These are phyloP conservation scores for Nephrotoma guestfalica DNA, from an alignment of 2,888 invertebrate species.

Conservation along the genomic window DNA sequence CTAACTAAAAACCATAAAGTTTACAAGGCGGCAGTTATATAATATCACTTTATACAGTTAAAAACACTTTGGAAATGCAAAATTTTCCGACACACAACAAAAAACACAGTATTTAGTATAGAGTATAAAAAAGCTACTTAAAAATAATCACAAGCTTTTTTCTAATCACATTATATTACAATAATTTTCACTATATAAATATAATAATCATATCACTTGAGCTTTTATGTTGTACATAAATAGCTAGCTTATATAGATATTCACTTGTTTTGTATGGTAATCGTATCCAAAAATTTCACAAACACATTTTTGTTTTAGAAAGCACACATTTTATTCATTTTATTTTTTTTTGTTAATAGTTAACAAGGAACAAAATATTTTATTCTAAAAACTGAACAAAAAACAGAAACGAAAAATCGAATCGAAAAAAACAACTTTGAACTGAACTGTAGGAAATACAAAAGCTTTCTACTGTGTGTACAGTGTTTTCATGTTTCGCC, in stretches of 20 bases:
- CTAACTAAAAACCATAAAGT: neutral
- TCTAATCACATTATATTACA: neutral
- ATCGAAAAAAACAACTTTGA: conserved; percentile 1
- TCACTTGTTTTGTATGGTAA: neutral
- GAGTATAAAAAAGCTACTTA: neutral
- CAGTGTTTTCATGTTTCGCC: neutral
- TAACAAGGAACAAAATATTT: neutral
- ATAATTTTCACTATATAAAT: neutral
- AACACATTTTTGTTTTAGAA: neutral
- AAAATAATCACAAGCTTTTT: neutral
- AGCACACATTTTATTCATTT: neutral
- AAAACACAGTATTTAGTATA: neutral
- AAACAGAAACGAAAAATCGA: neutral
- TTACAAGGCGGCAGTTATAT: conserved; percentile 3
- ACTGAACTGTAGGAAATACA: conserved; percentile 6
- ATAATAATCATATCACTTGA: neutral
- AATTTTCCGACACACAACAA: neutral
- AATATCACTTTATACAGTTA: neutral
- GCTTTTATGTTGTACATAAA: neutral
- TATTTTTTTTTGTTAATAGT: neutral
- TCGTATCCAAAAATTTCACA: neutral
- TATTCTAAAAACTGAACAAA: neutral
- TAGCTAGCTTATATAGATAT: neutral
- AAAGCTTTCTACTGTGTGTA: conserved; percentile 5
- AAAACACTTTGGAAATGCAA: neutral